Conservation (phyloP, 2,797 vertebrate species). For the Etheostoma nigrum region DNA sequence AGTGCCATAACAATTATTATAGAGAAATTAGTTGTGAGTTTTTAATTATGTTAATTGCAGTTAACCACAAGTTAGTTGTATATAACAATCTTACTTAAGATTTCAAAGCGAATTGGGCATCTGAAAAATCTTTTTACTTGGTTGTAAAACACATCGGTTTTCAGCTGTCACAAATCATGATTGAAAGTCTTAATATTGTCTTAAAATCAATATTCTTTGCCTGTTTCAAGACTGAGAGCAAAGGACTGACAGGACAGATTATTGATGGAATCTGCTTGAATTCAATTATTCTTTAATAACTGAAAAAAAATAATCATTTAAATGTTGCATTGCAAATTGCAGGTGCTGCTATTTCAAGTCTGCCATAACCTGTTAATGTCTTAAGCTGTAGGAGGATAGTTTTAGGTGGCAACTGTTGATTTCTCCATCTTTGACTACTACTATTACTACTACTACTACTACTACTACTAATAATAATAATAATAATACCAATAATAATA, state of each 20-base stretch:
- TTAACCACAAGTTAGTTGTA: background rate
- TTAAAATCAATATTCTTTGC: background rate
- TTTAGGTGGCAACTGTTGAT: background rate
- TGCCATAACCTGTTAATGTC: background rate
- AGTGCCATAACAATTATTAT: background rate
- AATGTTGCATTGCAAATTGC: background rate
- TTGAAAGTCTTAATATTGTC: background rate
- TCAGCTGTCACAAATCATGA: slow-evolving; percentile 12
- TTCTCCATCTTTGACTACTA: background rate
- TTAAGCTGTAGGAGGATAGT: background rate
- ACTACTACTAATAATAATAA: too few species aligned
- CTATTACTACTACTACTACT: too few species aligned
- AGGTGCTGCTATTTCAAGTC: background rate
- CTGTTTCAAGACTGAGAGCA: too few species aligned
- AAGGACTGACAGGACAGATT: background rate
- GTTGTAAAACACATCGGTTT: background rate
- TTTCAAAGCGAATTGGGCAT: slow-evolving; percentile 29
- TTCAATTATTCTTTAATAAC: background rate
- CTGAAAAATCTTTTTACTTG: background rate
- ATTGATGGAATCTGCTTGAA: background rate
- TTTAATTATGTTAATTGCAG: slow-evolving; percentile 13
- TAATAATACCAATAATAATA: too few species aligned
- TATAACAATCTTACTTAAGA: background rate
- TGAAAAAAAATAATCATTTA: too few species aligned
- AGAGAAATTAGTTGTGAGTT: slow-evolving; percentile 16